Base-by-base conservation (phyloP, 2,888 invertebrate species). In the Rhimphoctona megacephalus region DNA sequence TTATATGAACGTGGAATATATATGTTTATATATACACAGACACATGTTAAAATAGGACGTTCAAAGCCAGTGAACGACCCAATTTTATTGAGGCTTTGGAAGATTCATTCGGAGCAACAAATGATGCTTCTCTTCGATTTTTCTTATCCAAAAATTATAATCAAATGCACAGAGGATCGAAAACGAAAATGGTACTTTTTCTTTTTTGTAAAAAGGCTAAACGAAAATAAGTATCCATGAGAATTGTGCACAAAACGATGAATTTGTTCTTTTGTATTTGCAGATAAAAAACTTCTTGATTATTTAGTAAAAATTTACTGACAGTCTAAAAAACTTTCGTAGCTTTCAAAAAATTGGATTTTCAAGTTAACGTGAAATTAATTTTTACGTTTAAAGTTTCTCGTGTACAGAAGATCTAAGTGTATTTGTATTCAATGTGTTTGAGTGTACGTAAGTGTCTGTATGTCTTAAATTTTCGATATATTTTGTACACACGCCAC, bases 401-500 rank as follows among this genome's bases (percentile, higher is more conserved):
- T 43, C 43, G 9, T 43, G 11, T 2, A 43, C 43, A 11, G 3
- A 43, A 43, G 11, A 43, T 43, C 43, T 11, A 43, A 11, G 43
- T 43, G 14, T 43, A 36, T 66, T n/a, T n/a, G n/a, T 66, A 46
- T n/a, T 22, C 11, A 25, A 61, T 22, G 7, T 7, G n/a, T 66
- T 11, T 49, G 52, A 1, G 46, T 17, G 39, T 5, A 8, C n/a
- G 54, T 30, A 25, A n/a, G 33, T 67, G 46, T 76, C 46, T 52
- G 2, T 39, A 30, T 25, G 54, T 54, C 43, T 25, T 54, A 25
- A 39, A 64, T 49, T 54, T 39, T 79, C 54, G 25, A 52, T 79
- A 43, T 70, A 46, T 70, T 67, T 66, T 64, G 22, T 22, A 52
- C 8, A 36, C 57, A n/a, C 43, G n/a, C n/a, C 14, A 79, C n/a